These are phyloP conservation scores for Cybosia mesomella DNA, from an alignment of 2,888 invertebrate species.

Conservation along the genomic window DNA sequence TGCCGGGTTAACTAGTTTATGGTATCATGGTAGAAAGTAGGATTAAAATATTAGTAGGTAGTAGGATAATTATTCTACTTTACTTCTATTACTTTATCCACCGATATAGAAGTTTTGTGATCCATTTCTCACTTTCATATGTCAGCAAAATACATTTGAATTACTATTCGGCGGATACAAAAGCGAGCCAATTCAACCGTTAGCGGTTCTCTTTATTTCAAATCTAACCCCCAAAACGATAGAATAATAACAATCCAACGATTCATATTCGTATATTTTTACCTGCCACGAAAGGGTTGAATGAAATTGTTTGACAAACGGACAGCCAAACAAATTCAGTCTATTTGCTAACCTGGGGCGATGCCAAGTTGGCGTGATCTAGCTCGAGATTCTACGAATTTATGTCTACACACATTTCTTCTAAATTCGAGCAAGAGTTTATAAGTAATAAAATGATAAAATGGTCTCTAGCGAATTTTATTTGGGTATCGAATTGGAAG, in stretches of 20 bases:
- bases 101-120: too few relatives aligned
- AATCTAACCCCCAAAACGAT: conserved; percentile 1
- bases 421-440: conserved; percentile 33
- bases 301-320: conserved; percentile 47
- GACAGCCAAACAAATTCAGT: conserved; percentile 41
- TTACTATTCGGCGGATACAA: neutral
- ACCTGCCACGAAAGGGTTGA: conserved; percentile 40
- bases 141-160: neutral
- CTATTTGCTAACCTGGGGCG: conserved; percentile 47
- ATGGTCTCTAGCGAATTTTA: conserved; percentile 36
- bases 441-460: conserved; percentile 49
- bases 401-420: conserved; percentile 49
- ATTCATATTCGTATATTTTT: conserved; percentile 42
- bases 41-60: too few relatives aligned
- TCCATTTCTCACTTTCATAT: neutral
- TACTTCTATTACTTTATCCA: too few relatives aligned
- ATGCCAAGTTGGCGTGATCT: conserved; percentile 50
- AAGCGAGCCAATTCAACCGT: neutral
- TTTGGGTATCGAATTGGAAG: conserved; percentile 39
- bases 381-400: conserved; percentile 42
- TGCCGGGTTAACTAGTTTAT: too few relatives aligned
- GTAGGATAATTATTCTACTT: too few relatives aligned
- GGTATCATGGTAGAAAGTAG: too few relatives aligned
- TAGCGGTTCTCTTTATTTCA: neutral
- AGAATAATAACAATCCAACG: conserved; percentile 23